These are phyloP conservation scores for Sebastes steindachneri DNA, from an alignment of 2,797 vertebrate genomes.

Conservation along the genomic window DNA sequence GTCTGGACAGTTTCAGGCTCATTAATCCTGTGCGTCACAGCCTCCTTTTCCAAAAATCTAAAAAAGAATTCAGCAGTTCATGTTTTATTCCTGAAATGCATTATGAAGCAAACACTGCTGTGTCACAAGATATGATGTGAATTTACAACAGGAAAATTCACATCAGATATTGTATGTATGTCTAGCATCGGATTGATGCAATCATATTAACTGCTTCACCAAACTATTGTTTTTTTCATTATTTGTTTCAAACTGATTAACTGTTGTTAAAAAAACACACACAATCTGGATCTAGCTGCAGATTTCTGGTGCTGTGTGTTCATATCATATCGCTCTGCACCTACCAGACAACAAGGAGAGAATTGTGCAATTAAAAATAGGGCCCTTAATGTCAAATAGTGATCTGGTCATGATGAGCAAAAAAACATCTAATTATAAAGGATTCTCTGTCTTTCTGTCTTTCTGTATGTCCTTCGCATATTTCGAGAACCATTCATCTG, in stretches of 20 bases:
- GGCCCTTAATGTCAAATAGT: background rate
- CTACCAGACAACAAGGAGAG: background rate
- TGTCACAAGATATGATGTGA: background rate
- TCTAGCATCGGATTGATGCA: background rate
- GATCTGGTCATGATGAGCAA: background rate
- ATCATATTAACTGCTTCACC: background rate
- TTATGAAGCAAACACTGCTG: background rate
- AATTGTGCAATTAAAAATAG: background rate
- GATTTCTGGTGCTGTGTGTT: background rate
- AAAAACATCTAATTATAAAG: background rate
- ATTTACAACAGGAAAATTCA: background rate
- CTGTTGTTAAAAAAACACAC: background rate
- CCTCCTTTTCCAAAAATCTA: background rate
- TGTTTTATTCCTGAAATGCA: background rate
- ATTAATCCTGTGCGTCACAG: conserved; percentile 4
- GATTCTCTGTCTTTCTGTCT: too few relatives aligned
- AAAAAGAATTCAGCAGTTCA: background rate
- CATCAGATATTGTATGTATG: background rate
- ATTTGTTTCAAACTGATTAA: background rate
- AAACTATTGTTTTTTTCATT: background rate
- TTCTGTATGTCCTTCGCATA: too few relatives aligned
- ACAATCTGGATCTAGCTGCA: background rate
- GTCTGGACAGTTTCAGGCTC: background rate
- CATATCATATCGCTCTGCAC: background rate
- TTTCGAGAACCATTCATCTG: too few relatives aligned